Base-by-base conservation (phyloP, 2,888 invertebrate genomes). In the Metopia argyrocephala region DNA sequence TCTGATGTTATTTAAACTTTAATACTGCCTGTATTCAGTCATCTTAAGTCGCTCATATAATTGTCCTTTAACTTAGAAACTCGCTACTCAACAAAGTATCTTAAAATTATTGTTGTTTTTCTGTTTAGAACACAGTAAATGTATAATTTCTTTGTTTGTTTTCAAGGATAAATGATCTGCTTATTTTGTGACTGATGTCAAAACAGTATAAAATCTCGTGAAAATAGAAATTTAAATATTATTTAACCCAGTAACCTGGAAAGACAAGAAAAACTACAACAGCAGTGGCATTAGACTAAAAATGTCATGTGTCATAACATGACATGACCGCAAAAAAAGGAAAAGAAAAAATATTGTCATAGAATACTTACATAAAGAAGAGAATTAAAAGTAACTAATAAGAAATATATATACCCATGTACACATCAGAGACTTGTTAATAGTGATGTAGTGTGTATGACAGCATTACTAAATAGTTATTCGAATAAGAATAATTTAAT, bases 211-310 rank as follows among this genome's bases (percentile, higher is more conserved):
- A 56, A 64, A 12, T 78, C 57, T 78, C 54, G 46, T 68, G 59
- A 73, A 54, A 27, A 31, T n/a, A 5, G 25, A 52, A 61, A 38
- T 81, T 74, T 70, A 70, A 65, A 48, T 81, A 65, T 65, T 50
- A 61, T 70, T 64, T 81, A 81, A 78, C 76, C 81, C 56, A 81
- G 73, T 78, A 57, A 74, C 76, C 73, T 70, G 50, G 21, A 69
- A 76, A 69, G 20, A 57, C 56, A 64, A 50, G 20, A 38, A 57
- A 5, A 38, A 38, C 38, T 12, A 38, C 38, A 38, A 15, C 38
- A 38, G 12, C 38, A 38, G 38, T 3, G 9, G 15, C 12, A 38
- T 12, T 9, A 6, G 38, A 12, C 12, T 15, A 3, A 15, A 38
- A 38, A 2, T 38, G 61, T 73, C 52, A 78, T 54, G 61, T 54